Conservation (phyloP, 2,888 invertebrate species). For the Cephalotes varians region DNA sequence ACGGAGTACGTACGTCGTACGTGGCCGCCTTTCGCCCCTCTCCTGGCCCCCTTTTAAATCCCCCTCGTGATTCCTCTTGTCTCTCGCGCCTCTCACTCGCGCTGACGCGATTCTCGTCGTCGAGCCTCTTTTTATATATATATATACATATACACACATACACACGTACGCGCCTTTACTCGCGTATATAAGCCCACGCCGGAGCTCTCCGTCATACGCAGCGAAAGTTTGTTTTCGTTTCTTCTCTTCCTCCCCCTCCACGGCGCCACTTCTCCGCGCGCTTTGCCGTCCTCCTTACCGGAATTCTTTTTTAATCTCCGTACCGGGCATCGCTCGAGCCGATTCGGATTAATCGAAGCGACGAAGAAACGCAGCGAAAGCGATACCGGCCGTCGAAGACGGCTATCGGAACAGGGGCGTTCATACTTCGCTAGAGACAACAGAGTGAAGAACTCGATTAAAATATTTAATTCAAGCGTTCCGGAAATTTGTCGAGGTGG, state of each 20-base stretch:
- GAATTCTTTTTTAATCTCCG: constrained; percentile 43
- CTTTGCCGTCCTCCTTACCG: constrained; percentile 31
- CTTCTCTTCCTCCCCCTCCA: neutral
- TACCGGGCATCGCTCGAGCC: neutral
- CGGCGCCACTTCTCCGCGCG: neutral
- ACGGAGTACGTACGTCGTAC: constrained; percentile 73
- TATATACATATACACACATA: neutral
- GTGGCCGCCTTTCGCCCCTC: constrained; percentile 78
- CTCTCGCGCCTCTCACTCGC: constrained; percentile 51
- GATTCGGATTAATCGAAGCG: neutral
- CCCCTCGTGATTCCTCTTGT: constrained; percentile 35
- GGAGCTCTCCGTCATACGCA: constrained; percentile 62
- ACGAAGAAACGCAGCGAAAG: constrained; percentile 13
- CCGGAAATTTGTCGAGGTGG: neutral
- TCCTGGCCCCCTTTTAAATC: constrained; percentile 68
- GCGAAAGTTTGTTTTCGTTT: constrained; percentile 73
- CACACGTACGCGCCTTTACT: constrained; percentile 58
- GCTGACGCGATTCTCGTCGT: constrained; percentile 35
- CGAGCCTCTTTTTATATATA: constrained; percentile 13
- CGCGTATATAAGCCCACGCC: constrained; percentile 45
- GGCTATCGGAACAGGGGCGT: neutral
- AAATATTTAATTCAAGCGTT: neutral
- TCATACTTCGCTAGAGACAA: neutral
- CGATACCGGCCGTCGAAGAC: neutral
- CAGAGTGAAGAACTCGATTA: neutral